Percentiles rank a stretch among this genome's conserved stretches.
Evolutionary conservation across 2,113 vertebrate genomes (phyloP).

Genomic region (Carassius auratus): DNA sequence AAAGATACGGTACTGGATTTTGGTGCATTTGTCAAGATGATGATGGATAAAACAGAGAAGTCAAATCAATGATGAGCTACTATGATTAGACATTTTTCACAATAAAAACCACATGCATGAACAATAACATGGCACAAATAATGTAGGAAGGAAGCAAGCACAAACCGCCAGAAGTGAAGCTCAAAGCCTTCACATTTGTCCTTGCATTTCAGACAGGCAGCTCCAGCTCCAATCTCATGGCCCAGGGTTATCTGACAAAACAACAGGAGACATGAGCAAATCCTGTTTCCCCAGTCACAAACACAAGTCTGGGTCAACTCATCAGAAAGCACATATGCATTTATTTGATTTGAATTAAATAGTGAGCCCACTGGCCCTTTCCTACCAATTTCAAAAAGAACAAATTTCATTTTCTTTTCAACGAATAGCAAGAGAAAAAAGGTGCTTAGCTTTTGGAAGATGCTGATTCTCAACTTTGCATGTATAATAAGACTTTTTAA

Average conservation of each 20-base stretch:
- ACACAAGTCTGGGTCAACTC: not conserved
- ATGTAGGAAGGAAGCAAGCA: constrained; percentile 11
- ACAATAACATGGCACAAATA: not conserved
- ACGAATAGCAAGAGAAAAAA: not conserved
- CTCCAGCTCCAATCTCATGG: constrained; percentile 94
- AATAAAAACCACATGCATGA: not conserved
- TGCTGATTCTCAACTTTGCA: not conserved
- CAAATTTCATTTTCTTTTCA: not conserved
- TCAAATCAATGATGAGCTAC: not conserved
- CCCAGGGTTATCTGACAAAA: constrained; percentile 90
- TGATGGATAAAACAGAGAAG: not conserved
- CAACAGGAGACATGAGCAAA: constrained; percentile 11
- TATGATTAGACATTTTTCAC: not conserved
- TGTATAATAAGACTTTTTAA: no score
- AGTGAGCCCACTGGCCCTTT: not conserved
- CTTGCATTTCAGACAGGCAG: constrained; percentile 93
- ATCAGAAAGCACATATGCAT: not conserved
- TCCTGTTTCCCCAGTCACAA: not conserved
- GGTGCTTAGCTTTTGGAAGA: not conserved
- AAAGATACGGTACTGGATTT: not conserved
- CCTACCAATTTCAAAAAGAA: not conserved
- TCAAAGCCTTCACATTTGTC: constrained; percentile 98
- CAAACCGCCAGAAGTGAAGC: constrained; percentile 98
- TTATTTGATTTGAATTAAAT: not conserved
- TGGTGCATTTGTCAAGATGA: not conserved